Conservation (phyloP, 2,888 invertebrate species). For the Morpho deidamia region DNA sequence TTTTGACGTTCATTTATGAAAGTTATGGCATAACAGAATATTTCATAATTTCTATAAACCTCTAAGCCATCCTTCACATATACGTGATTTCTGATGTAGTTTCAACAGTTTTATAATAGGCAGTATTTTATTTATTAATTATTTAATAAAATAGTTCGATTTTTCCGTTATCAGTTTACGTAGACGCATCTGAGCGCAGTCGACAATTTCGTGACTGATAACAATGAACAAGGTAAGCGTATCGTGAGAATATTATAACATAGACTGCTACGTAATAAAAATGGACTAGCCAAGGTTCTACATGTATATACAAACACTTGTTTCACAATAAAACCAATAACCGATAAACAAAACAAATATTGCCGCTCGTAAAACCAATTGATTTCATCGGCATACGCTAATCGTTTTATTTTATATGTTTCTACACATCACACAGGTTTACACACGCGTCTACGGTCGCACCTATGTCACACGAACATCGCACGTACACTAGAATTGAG, state of each 20-base stretch:
- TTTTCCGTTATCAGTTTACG: too few relatives aligned
- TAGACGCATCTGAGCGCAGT: neutral
- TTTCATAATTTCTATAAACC: too few relatives aligned
- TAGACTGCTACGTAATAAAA: constrained; percentile 35
- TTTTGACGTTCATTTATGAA: too few relatives aligned
- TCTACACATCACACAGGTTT: neutral
- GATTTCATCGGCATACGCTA: constrained; percentile 4
- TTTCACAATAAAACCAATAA: constrained; percentile 10
- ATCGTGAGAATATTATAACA: constrained; percentile 27
- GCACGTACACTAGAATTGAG: constrained; percentile 5
- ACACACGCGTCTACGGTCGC: neutral
- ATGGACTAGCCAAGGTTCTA: constrained; percentile 42
- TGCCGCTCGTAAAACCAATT: constrained; percentile 4
- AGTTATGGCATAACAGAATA: too few relatives aligned
- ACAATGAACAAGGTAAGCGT: constrained; percentile 18
- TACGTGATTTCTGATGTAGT: too few relatives aligned
- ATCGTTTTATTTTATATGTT: neutral
- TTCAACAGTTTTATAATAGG: too few relatives aligned
- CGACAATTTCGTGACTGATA: constrained; percentile 33
- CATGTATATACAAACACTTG: constrained; percentile 14
- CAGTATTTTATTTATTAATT: too few relatives aligned
- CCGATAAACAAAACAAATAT: constrained; percentile 14
- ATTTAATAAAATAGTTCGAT: too few relatives aligned
- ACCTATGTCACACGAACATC: constrained; percentile 7
- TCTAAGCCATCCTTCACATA: too few relatives aligned